Conservation (phyloP, 2,888 invertebrate species). For the Nymphalis c-album region DNA sequence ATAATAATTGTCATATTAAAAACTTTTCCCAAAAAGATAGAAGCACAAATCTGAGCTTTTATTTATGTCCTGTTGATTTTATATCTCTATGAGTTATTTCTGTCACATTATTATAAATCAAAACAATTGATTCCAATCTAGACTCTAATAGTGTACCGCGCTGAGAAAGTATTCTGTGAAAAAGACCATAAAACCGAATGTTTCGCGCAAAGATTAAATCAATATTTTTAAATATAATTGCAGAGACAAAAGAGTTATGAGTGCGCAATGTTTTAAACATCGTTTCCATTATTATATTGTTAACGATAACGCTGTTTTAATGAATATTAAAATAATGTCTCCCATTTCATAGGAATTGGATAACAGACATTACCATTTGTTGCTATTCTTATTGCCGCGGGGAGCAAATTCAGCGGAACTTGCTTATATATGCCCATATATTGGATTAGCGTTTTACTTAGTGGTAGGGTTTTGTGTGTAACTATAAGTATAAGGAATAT, state of each 20-base stretch:
- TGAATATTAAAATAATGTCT: background rate
- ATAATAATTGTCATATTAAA: no score
- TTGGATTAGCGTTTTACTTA: no score
- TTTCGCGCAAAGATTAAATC: slow-evolving; percentile 69
- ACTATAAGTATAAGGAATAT: no score
- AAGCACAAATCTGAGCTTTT: background rate
- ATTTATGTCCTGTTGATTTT: background rate
- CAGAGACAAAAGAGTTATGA: slow-evolving; percentile 76
- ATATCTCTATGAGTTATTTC: slow-evolving; percentile 7
- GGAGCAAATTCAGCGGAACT: no score
- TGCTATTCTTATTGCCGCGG: no score
- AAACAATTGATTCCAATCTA: slow-evolving; percentile 12
- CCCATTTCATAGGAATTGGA: no score
- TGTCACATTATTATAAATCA: slow-evolving; percentile 14
- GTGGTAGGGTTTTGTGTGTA: no score
- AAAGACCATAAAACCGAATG: slow-evolving; percentile 36
- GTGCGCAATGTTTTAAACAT: slow-evolving; percentile 55
- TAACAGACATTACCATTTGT: no score
- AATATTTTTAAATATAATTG: slow-evolving; percentile 78
- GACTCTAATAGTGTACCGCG: slow-evolving; percentile 23
- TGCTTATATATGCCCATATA: no score
- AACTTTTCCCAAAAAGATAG: no score
- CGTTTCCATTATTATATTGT: slow-evolving; percentile 55
- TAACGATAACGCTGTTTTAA: background rate
- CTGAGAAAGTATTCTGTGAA: slow-evolving; percentile 29